phyloP scores from a whole-genome alignment of 2,888 invertebrate species.

The Tinea pellionella region DNA sequence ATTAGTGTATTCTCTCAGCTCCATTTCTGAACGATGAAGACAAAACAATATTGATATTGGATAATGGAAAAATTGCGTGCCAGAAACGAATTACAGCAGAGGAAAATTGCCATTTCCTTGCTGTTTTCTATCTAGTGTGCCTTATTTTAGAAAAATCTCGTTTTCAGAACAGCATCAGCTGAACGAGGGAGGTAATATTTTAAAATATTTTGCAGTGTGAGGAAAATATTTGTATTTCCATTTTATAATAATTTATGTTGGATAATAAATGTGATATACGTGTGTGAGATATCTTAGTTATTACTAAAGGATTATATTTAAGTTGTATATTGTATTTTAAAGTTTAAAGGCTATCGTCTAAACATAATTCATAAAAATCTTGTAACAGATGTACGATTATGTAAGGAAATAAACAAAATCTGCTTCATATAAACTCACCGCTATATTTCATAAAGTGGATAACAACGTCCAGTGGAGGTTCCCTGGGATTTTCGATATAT shows the following conservation, averaged over 20 bases:
- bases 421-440: not conserved
- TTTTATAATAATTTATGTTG: conserved; percentile 1
- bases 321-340: not conserved
- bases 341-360: not conserved
- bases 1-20: conserved; percentile 49
- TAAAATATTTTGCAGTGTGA: conserved; percentile 3
- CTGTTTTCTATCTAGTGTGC: conserved; percentile 44
- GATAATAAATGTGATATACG: not conserved
- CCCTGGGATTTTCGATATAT: conserved; percentile 39
- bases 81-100: conserved; percentile 46
- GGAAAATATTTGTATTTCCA: conserved; percentile 7
- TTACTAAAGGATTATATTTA: not conserved
- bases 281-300: not conserved
- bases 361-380: not conserved
- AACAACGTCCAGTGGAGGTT: not conserved
- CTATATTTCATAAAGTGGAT: conserved; percentile 6
- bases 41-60: conserved; percentile 65
- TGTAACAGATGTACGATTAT: not conserved
- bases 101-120: conserved; percentile 58
- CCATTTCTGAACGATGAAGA: conserved; percentile 54
- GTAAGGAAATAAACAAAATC: not conserved
- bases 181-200: conserved; percentile 6
- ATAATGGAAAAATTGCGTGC: conserved; percentile 66
- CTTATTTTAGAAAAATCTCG: conserved; percentile 25
- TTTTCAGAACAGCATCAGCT: not conserved